Conservation (phyloP, 2,888 invertebrate species). For the Neelides folsomi region DNA sequence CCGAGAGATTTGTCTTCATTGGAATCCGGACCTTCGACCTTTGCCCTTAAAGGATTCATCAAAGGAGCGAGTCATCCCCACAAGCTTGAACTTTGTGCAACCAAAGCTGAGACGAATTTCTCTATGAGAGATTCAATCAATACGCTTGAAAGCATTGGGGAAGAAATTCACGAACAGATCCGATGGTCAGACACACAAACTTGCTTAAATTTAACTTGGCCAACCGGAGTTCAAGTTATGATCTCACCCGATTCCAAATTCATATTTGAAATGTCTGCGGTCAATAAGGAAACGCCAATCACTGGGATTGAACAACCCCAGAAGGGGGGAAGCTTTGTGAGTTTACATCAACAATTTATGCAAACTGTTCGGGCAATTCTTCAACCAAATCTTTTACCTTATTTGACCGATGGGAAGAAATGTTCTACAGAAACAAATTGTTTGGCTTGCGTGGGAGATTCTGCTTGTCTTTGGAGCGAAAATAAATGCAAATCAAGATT, state of each 20-base stretch:
- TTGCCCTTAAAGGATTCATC: constrained; percentile 21
- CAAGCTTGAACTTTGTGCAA: constrained; percentile 28
- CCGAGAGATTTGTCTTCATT: constrained; percentile 11
- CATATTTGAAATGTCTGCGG: constrained; percentile 20
- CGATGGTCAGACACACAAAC: constrained; percentile 20
- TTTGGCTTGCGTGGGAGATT: constrained; percentile 24
- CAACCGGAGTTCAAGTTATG: constrained; percentile 39
- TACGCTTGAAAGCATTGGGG: too few relatives aligned
- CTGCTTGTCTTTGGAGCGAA: constrained; percentile 22
- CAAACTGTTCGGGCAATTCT: constrained; percentile 7
- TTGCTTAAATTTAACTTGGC: constrained; percentile 44
- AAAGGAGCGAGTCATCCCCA: constrained; percentile 13
- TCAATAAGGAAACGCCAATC: constrained; percentile 6
- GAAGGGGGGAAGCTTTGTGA: too few relatives aligned
- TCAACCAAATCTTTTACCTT: constrained; percentile 18
- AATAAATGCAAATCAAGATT: constrained; percentile 6
- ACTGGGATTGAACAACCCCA: constrained; percentile 1
- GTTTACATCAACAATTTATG: too few relatives aligned
- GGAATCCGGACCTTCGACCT: constrained; percentile 10
- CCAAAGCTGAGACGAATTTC: constrained; percentile 23
- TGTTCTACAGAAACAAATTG: constrained; percentile 12
- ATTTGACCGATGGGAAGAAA: not conserved
- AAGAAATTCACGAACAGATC: constrained; percentile 4
- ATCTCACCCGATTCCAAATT: constrained; percentile 45
- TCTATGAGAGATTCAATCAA: constrained; percentile 14